These are phyloP conservation scores for Linnaemya vulpina DNA, from an alignment of 2,888 invertebrate genomes.

Conservation along the genomic window DNA sequence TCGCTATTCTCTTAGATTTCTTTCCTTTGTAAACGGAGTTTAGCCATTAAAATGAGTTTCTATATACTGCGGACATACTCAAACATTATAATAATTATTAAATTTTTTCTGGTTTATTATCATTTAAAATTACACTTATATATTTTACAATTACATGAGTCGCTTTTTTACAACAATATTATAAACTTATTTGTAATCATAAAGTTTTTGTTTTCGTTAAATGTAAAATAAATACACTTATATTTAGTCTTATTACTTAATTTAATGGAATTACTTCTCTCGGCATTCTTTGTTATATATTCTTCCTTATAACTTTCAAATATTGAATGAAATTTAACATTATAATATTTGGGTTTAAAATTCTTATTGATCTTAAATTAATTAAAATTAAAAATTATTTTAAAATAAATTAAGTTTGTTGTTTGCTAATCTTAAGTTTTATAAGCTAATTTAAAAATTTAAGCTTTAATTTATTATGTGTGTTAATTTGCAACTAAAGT, in stretches of 20 bases:
- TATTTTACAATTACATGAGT: slow-evolving; percentile 49
- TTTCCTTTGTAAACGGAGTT: not conserved
- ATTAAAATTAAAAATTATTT: slow-evolving; percentile 14
- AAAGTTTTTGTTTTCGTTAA: slow-evolving; percentile 3
- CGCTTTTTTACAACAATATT: slow-evolving; percentile 41
- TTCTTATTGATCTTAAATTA: slow-evolving; percentile 2
- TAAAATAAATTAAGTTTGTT: slow-evolving; percentile 67
- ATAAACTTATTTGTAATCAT: slow-evolving; percentile 20
- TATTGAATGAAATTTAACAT: slow-evolving; percentile 10
- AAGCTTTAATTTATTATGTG: slow-evolving; percentile 51
- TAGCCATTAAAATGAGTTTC: slow-evolving; percentile 13
- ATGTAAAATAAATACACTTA: slow-evolving; percentile 60
- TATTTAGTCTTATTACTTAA: slow-evolving; percentile 45
- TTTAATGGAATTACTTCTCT: slow-evolving; percentile 63
- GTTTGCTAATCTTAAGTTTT: slow-evolving; percentile 50
- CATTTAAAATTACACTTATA: slow-evolving; percentile 12
- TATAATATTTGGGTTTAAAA: slow-evolving; percentile 20
- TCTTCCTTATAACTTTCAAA: not conserved
- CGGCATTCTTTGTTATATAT: slow-evolving; percentile 21
- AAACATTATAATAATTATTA: slow-evolving; percentile 2
- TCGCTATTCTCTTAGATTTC: too few species aligned
- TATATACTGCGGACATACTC: slow-evolving; percentile 6
- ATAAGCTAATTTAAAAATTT: slow-evolving; percentile 59
- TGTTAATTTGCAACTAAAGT: slow-evolving; percentile 42
- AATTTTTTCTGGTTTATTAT: not conserved